These are phyloP conservation scores for Chanos chanos DNA, from an alignment of 2,797 vertebrate species.

Conservation along the genomic window DNA sequence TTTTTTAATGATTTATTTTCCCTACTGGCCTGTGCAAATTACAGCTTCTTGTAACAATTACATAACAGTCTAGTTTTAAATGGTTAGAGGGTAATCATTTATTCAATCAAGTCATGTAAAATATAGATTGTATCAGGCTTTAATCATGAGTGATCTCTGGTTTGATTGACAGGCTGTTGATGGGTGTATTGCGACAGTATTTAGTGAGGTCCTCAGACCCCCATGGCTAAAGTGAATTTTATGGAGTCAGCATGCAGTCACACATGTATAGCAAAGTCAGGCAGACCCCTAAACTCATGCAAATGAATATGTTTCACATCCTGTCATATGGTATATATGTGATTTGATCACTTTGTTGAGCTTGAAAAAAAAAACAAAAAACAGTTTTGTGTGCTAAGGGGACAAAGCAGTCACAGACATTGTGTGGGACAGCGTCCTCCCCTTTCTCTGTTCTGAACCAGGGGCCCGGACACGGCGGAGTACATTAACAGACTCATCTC, in stretches of 20 bases:
- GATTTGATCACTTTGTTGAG: conserved; percentile 72
- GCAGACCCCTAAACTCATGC: conserved; percentile 67
- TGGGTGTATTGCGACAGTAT: conserved; percentile 75
- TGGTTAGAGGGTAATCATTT: no score
- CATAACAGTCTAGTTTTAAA: no score
- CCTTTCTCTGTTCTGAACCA: conserved; percentile 8
- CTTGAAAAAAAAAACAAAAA: conserved; percentile 56
- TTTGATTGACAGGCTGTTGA: conserved; percentile 79
- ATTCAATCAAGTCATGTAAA: no score
- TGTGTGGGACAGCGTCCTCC: conserved; percentile 9
- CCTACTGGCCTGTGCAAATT: no score
- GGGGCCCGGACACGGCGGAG: conserved; percentile 44
- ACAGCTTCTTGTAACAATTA: no score
- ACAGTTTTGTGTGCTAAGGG: not conserved
- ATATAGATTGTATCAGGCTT: conserved; percentile 53
- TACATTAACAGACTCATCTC: conserved; percentile 68
- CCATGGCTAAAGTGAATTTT: conserved; percentile 77
- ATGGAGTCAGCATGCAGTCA: conserved; percentile 73
- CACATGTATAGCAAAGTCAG: conserved; percentile 72
- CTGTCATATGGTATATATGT: conserved; percentile 70
- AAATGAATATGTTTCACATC: conserved; percentile 75
- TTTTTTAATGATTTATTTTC: no score
- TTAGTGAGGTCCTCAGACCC: conserved; percentile 76
- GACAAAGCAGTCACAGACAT: conserved; percentile 15
- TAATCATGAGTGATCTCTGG: conserved; percentile 68